Base-by-base conservation (phyloP, 1,140 invertebrate genomes). In the Pachyrhynchus sulphureomaculatus region DNA sequence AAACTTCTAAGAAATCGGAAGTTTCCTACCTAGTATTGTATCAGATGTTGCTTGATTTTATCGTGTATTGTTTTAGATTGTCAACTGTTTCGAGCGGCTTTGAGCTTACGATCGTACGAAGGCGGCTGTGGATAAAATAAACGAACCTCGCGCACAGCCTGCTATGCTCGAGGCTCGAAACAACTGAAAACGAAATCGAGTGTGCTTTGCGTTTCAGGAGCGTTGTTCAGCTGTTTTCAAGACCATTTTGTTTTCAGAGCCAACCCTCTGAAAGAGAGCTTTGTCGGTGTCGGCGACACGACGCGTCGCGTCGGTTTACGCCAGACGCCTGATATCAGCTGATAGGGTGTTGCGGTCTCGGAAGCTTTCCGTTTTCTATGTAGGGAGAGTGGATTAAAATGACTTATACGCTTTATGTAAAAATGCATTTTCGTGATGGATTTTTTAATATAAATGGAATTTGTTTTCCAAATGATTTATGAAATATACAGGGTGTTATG, bases 171-270 rank as follows among this genome's bases (percentile, higher is more conserved):
- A 52, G 23, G 49, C 52, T 54, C 52, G 52, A 42, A 42, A 54
- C 52, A 54, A 54, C 52, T 54, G 52, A 54, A 54, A 54, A 54
- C 42, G 52, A 54, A 54, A 54, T 32, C 52, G 52, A 54, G 39
- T 54, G 36, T 54, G 52, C 52, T 29, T 54, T 26, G 37, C 13
- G 36, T 42, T 42, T 54, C 52, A 42, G 23, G 21, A 54, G 26
- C 26, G 26, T 29, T 29, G 12, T 29, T 29, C 26, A 29, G 26
- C 26, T 29, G 26, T 29, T 29, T 29, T 29, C 26, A 6, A 29
- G 26, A 29, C 26, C 12, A 29, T 29, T 29, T 29, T 29, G 26
- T 29, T 29, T 29, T 29, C 26, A 37, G 34, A 37, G 34, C 34
- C n/a, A 37, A 13, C 34, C 34, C 34, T 2, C 34, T 37, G 1